Evolutionary conservation across 2,888 invertebrate genomes (phyloP).

Genomic region (Lasiommata megera): DNA sequence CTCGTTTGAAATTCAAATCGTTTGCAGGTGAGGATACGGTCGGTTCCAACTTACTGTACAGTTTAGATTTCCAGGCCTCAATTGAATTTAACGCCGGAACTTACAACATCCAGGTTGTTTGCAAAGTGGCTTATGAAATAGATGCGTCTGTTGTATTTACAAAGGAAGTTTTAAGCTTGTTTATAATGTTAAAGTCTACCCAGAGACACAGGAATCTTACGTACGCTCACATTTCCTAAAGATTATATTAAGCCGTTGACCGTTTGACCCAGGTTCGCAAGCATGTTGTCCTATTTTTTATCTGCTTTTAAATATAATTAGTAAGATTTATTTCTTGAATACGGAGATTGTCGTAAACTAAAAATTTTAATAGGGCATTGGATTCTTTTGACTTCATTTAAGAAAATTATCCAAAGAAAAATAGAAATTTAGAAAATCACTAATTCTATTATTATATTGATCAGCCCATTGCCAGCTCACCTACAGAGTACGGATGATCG

Average conservation of each 20-base stretch:
- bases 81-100: constrained; percentile 62
- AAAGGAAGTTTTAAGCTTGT: constrained; percentile 7
- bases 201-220: constrained; percentile 1
- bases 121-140: constrained; percentile 50
- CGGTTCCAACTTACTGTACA: constrained; percentile 65
- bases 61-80: constrained; percentile 68
- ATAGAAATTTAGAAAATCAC: too few species aligned
- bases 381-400: too few species aligned
- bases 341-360: too few species aligned
- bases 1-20: constrained; percentile 76
- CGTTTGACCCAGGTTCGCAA: too few species aligned
- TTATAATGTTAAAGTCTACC: not conserved
- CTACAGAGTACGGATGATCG: too few species aligned
- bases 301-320: too few species aligned
- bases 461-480: too few species aligned
- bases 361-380: too few species aligned
- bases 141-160: constrained; percentile 25
- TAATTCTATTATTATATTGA: too few species aligned
- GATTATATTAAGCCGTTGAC: constrained; percentile 1
- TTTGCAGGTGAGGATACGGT: constrained; percentile 70
- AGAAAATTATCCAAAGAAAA: too few species aligned
- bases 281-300: too few species aligned
- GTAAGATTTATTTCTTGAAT: too few species aligned
- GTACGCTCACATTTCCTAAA: constrained; percentile 10
- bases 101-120: constrained; percentile 42